A percentile compares a stretch with the other conserved stretches of the same genome.
These are phyloP conservation scores for Euleptes europaea DNA, from an alignment of 2,113 vertebrate genomes.

Conservation along the genomic window DNA sequence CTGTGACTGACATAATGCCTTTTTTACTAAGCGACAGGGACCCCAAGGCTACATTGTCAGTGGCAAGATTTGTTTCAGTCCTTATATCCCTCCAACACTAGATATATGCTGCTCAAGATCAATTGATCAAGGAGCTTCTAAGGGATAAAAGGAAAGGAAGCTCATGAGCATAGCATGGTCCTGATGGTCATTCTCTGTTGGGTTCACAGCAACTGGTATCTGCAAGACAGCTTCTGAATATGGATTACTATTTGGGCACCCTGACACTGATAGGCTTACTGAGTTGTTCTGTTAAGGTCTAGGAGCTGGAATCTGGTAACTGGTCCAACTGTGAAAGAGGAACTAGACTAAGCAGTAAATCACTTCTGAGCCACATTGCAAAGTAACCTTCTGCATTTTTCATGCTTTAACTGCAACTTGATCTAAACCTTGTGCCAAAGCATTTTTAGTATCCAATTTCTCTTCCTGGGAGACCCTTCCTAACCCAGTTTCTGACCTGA, in stretches of 20 bases:
- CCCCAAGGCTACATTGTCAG: no score
- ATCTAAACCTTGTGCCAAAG: constrained; percentile 21
- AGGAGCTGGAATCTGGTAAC: neutral
- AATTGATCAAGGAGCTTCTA: no score
- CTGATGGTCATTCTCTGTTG: neutral
- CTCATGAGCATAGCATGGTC: neutral
- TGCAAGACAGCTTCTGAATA: neutral
- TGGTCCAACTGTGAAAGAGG: neutral
- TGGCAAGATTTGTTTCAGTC: no score
- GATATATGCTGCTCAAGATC: no score
- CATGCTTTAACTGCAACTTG: constrained; percentile 13
- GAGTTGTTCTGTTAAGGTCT: neutral
- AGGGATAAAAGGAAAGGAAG: no score
- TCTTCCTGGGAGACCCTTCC: constrained; percentile 1
- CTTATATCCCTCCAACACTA: no score
- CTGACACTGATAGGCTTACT: neutral
- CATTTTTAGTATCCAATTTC: neutral
- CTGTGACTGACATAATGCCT: no score
- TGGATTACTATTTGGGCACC: neutral
- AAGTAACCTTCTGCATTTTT: constrained; percentile 37
- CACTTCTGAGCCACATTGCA: constrained; percentile 14
- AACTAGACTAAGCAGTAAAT: constrained; percentile 24
- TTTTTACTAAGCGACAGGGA: no score
- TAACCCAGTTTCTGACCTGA: neutral
- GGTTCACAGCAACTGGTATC: neutral